Percentiles rank a stretch among this genome's conserved stretches.
Conservation (phyloP, 2,113 vertebrate genomes). For the Heterotilapia buettikoferi region DNA sequence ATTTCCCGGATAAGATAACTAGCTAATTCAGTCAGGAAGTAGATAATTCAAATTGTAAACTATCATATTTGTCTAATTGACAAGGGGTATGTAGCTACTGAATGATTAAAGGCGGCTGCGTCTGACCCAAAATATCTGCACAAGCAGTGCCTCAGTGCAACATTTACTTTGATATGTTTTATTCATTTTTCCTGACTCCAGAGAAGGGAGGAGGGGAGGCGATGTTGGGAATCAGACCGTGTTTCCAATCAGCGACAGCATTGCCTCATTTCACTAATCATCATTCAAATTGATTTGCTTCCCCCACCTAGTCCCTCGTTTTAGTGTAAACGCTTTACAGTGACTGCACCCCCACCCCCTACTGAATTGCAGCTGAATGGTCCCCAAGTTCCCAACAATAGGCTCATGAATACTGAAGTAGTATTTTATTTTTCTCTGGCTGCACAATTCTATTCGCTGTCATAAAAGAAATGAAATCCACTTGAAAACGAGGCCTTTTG, state of each 20-base stretch:
- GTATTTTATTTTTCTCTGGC: constrained; percentile 44
- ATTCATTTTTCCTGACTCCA: constrained; percentile 39
- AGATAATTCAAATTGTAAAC: background rate
- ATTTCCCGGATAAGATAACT: background rate
- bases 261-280: constrained; percentile 47
- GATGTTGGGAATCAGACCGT: constrained; percentile 22
- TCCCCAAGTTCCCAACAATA: constrained; percentile 52
- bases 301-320: background rate
- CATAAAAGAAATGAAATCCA: constrained; percentile 60
- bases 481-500: constrained; percentile 48
- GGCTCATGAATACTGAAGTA: constrained; percentile 62
- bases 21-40: background rate
- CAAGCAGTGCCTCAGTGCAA: background rate
- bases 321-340: constrained; percentile 18
- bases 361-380: constrained; percentile 17
- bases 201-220: background rate
- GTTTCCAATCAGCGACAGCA: constrained; percentile 25
- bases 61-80: background rate
- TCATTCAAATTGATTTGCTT: constrained; percentile 54
- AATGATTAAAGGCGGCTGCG: background rate
- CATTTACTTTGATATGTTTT: constrained; percentile 33
- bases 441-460: constrained; percentile 52
- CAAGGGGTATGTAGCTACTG: background rate
- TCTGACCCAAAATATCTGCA: constrained; percentile 16
- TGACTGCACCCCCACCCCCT: background rate